phyloP scores from a whole-genome alignment of 1,140 invertebrate genomes.

The Brachionus paranguensis region DNA sequence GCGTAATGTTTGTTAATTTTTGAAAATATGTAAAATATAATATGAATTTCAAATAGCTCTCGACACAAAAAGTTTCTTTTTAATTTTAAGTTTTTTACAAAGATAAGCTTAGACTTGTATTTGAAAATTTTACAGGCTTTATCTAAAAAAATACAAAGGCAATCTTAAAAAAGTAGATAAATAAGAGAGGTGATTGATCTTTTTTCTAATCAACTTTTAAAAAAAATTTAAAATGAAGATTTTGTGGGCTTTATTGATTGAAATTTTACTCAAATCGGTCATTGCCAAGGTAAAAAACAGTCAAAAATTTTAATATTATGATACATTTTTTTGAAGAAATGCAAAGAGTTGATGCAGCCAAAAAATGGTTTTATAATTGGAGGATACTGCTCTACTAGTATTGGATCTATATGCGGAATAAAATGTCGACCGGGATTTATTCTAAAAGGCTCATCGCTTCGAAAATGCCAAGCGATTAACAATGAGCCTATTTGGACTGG shows the following conservation, averaged over 20 bases:
- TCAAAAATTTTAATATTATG: too few species aligned
- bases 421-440: neutral
- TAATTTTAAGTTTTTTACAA: neutral
- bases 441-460: neutral
- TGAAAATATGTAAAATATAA: neutral
- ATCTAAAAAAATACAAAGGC: neutral
- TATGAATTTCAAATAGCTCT: neutral
- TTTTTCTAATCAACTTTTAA: neutral
- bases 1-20: neutral
- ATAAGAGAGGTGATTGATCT: neutral
- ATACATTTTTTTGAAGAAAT: neutral
- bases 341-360: neutral
- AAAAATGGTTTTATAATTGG: constrained; percentile 17
- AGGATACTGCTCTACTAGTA: neutral
- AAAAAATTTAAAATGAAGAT: neutral
- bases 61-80: neutral
- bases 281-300: neutral
- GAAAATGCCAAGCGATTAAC: neutral
- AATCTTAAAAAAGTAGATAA: neutral
- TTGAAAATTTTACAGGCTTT: neutral
- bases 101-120: neutral
- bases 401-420: neutral
- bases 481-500: neutral
- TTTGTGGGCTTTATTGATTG: neutral
- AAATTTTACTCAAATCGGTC: neutral